These are phyloP conservation scores for Aphelinus atriplicis DNA, from an alignment of 1,140 invertebrate genomes.

Conservation along the genomic window DNA sequence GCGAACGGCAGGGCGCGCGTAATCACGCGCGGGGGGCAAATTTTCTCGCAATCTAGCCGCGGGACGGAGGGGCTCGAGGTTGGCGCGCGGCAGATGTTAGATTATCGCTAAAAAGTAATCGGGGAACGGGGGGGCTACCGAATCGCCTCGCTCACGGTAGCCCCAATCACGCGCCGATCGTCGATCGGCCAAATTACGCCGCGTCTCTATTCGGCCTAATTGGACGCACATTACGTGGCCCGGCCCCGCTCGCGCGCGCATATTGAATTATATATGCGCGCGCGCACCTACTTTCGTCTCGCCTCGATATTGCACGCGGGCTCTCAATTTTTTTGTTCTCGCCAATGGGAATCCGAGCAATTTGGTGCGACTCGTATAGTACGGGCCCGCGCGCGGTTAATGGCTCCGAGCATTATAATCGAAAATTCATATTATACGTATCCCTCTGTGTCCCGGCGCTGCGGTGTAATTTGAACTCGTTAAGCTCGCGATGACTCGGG, in stretches of 20 bases:
- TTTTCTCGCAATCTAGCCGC: no score
- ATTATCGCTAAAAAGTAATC: constrained; percentile 52
- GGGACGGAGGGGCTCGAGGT: no score
- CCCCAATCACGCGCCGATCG: constrained; percentile 50
- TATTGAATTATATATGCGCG: constrained; percentile 50
- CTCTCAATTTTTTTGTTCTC: neutral
- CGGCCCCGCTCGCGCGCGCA: constrained; percentile 9
- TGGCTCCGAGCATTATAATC: constrained; percentile 12
- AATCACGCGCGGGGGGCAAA: no score
- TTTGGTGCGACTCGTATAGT: constrained; percentile 23
- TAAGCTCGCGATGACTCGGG: neutral
- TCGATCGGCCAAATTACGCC: constrained; percentile 57
- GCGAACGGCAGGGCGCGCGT: no score
- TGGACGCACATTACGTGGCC: constrained; percentile 55
- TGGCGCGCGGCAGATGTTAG: neutral
- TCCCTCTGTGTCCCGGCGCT: no score
- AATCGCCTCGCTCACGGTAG: constrained; percentile 40
- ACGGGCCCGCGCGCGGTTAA: neutral
- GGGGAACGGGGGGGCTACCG: constrained; percentile 47
- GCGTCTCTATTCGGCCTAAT: constrained; percentile 58
- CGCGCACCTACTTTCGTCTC: constrained; percentile 28
- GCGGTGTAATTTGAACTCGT: no score
- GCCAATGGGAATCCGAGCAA: constrained; percentile 14
- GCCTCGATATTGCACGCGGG: neutral
- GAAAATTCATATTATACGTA: neutral